phyloP scores from a whole-genome alignment of 2,888 invertebrate species.

The Coenonympha glycerion region DNA sequence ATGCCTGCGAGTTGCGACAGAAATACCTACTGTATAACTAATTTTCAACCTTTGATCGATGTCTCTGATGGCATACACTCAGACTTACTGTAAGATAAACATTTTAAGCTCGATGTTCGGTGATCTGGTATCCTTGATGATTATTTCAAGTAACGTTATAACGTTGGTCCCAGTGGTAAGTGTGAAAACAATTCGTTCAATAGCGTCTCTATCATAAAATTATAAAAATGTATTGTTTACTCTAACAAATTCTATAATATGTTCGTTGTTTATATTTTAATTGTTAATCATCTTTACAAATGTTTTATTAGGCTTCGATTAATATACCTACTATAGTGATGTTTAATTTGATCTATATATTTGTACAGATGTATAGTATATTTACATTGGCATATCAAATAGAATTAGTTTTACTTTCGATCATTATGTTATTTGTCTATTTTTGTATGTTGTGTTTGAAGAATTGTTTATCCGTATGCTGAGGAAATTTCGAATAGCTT shows the following conservation, averaged over 20 bases:
- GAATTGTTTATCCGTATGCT: conserved; percentile 12
- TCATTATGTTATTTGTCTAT: not conserved
- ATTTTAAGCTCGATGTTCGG: not conserved
- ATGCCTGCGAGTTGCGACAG: too few species aligned
- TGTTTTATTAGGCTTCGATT: conserved; percentile 16
- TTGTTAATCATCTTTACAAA: conserved; percentile 3
- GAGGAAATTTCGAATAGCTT: not conserved
- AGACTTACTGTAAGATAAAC: not conserved
- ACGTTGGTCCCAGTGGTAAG: conserved; percentile 17
- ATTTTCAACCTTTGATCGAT: too few species aligned
- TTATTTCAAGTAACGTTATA: conserved; percentile 2
- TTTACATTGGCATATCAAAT: conserved; percentile 64
- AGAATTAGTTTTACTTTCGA: conserved; percentile 29
- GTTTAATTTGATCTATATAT: conserved; percentile 29
- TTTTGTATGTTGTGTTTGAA: not conserved
- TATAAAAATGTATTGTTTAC: conserved; percentile 18
- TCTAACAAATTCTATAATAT: conserved; percentile 22
- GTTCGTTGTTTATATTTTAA: conserved; percentile 10
- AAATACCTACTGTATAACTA: too few species aligned
- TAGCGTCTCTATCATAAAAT: conserved; percentile 1
- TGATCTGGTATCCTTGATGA: not conserved
- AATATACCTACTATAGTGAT: conserved; percentile 12
- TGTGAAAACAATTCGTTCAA: conserved; percentile 14
- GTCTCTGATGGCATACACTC: too few species aligned
- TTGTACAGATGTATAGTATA: conserved; percentile 62